phyloP scores from a whole-genome alignment of 2,113 vertebrate genomes.

The Tyto alba region DNA sequence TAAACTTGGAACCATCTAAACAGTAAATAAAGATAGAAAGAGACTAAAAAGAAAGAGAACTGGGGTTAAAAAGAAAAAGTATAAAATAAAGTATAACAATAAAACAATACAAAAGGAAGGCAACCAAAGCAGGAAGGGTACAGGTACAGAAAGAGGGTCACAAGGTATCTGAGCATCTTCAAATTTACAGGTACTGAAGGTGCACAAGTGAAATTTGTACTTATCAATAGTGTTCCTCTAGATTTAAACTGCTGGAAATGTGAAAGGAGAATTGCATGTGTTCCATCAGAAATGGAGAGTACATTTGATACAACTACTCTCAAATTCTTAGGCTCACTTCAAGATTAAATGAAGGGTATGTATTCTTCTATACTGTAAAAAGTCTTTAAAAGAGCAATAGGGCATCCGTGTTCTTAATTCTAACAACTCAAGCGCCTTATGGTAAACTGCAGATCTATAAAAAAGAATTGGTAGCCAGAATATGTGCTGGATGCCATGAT shows the following conservation, averaged over 20 bases:
- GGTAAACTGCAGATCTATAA: background rate
- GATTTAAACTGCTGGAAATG: background rate
- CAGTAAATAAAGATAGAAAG: conserved; percentile 63
- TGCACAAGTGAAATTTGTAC: background rate
- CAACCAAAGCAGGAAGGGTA: background rate
- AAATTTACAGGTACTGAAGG: background rate
- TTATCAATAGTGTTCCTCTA: background rate
- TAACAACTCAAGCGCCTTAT: background rate
- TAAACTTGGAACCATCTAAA: conserved; percentile 63
- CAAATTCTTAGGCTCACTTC: conserved; percentile 9
- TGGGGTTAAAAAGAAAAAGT: conserved; percentile 57
- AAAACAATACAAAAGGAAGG: conserved; percentile 14
- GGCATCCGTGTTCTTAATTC: background rate
- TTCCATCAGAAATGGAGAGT: background rate
- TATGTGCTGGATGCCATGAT: background rate
- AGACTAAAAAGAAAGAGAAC: conserved; percentile 70
- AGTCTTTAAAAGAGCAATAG: background rate
- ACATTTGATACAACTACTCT: background rate
- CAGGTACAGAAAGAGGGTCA: background rate
- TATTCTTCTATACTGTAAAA: background rate
- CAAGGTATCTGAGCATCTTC: background rate
- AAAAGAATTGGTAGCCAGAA: background rate
- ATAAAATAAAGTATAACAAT: background rate
- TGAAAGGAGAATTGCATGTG: background rate
- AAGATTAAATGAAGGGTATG: conserved; percentile 40